Base-by-base conservation (phyloP, 2,113 vertebrate genomes). In the Ceratotherium simum region DNA sequence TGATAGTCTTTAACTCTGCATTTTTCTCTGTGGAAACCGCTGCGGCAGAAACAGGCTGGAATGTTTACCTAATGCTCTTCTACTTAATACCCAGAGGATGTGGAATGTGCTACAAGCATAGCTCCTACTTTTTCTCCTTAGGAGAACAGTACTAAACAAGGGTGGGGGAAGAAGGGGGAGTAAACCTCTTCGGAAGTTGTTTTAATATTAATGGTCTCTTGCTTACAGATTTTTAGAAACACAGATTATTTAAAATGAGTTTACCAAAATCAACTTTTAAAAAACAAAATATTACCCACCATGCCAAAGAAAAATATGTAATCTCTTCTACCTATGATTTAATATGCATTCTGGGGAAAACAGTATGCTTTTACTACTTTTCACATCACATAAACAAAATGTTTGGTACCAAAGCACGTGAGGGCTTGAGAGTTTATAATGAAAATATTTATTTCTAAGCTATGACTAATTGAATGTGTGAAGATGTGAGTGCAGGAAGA, bases 41-140 rank as follows among this genome's bases (percentile, higher is more conserved):
- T 87, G 78, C 92, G 84, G 94, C 87, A 87, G 78, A 92, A 95
- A 91, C 25, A 95, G 81, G 80, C 96, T 97, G 96, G 96, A 97
- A 90, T 96, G 97, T 97, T 98, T 97, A 98, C 96, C 72, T n/a
- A 89, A 67, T 80, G 10, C 91, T 98, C 98, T 62, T 48, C 69
- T 69, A 33, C 64, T 97, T 98, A 98, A 73, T 94, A 90, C 89
- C 51, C 48, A n/a, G 65, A 84, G 72, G 56, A 46, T 85, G 62
- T 54, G 91, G 84, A 97, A 89, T 95, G 72, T 94, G 79, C 94
- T 70, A 51, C 39, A 21, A 70, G 83, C 92, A 60, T 33, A 78
- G 89, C 81, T 64, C 79, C 79, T 46, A 79, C 73, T 73, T 58
- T 56, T 75, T 84, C 67, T 91, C 67, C 82, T 76, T 87, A 85